Evolutionary conservation across 2,797 vertebrate genomes (phyloP).

Genomic region (Enteromius unitaeniatus): DNA sequence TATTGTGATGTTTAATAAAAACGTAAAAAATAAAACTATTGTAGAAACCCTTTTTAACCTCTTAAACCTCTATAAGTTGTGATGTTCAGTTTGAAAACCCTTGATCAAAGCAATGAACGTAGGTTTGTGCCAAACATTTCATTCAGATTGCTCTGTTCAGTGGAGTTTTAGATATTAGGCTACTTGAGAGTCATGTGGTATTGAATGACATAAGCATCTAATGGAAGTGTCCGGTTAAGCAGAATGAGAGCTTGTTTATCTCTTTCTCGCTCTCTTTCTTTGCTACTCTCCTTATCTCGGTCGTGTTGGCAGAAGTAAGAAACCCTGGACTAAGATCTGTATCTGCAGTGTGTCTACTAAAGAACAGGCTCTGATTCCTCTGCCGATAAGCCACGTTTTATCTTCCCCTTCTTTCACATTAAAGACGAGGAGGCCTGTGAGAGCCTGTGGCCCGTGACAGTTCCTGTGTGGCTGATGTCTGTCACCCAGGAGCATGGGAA

Average conservation of each 20-base stretch:
- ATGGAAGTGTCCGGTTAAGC: constrained; percentile 40
- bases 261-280: constrained; percentile 32
- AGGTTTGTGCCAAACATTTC: neutral
- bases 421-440: constrained; percentile 61
- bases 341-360: constrained; percentile 76
- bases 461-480: constrained; percentile 29
- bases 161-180: neutral
- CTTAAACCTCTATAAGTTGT: too few species aligned
- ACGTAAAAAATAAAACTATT: neutral
- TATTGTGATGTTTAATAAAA: neutral
- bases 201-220: constrained; percentile 19
- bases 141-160: neutral
- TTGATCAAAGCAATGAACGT: neutral
- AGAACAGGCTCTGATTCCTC: constrained; percentile 69
- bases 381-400: constrained; percentile 74
- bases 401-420: constrained; percentile 73
- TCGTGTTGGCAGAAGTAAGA: constrained; percentile 57
- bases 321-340: constrained; percentile 70
- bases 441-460: constrained; percentile 40
- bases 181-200: neutral
- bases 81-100: neutral
- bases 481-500: constrained; percentile 41
- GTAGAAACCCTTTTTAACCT: too few species aligned
- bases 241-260: constrained; percentile 38
- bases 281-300: constrained; percentile 38